Base-by-base conservation (phyloP, 1,140 invertebrate genomes). In the Thaumetopoea pityocampa region DNA sequence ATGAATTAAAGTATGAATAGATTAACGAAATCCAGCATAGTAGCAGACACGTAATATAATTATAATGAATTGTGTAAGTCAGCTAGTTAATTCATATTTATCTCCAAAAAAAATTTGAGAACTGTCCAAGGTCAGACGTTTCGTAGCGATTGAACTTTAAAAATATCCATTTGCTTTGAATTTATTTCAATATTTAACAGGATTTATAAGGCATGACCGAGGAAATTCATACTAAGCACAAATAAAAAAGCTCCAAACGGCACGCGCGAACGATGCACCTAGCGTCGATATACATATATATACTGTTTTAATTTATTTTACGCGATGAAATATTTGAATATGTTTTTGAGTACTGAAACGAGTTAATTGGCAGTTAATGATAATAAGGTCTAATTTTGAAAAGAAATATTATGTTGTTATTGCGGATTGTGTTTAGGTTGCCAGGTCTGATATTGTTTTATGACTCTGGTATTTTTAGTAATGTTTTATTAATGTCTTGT, bases 151-250 rank as follows among this genome's bases (percentile, higher is more conserved):
- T 40, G 38, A 45, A 51, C 36, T 52, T 43, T 45, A 28, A 45
- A 45, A 28, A 26, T 24, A 20, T 14, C 19, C 44, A 47, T 51
- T 51, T 36, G 18, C 6, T 29, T 30, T 40, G 41, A 54, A 54
- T 54, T 44, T 44, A 54, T 54, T 54, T 40, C 29, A 44, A 41
- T 54, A 42, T 57, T 63, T 57, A 54, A 52, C 35, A 40, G 50
- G 50, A 60, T 68, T 66, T 70, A 70, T 67, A 68, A 67, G 52
- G 55, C 67, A 65, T 68, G 51, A 70, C 69, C 51, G 41, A 56
- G 45, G 33, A 46, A 46, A 45, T 22, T 29, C 32, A 35, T 26
- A 22, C 38, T 10, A 17, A 22, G 14, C 4, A 23, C 15, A 29
- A 37, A 48, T 28, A 36, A 42, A 43, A 51, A 51, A 12, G 22